Evolutionary conservation across 2,888 invertebrate species (phyloP), one percentile per base, ranked within the genome.

Genomic region (Noctuana brunneofusca): DNA sequence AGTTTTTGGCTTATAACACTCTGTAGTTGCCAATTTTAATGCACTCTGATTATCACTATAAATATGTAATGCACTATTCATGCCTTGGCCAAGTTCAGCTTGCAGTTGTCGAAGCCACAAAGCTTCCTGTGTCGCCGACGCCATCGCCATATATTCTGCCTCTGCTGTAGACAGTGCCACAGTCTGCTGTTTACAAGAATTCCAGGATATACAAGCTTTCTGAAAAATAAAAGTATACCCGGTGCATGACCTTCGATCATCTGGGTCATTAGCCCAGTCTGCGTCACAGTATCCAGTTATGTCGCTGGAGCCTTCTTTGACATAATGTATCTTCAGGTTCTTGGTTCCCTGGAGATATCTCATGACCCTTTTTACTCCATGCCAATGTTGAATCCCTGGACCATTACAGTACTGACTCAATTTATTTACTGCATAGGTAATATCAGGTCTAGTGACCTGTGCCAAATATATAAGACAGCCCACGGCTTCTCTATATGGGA

Each of bases 141-240:
- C 56, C 66, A 71, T 65, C 11, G 71, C 65, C 62, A 57, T 57
- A 14, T 57, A 57, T n/a, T 57, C 57, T 0, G 57, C 57, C 32
- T 66, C 67, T 11, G 66, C 63, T 1, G 69, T 70, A 20, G 74
- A 75, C 1, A 72, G 65, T 1, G 68, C 71, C 2, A 73, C 71
- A 1, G 57, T 57, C 9, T 46, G 32, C 18, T 57, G 57, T 32
- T 35, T 32, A 5, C 48, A 22, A 1, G 73, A 73, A 49, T 57
- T 55, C 74, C 75, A 75, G 2, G 64, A 56, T 24, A 74, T 57
- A 5, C 66, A 62, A 4, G 27, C 73, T 60, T 63, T 64, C 64
- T 74, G 71, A 64, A 69, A 69, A 1, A 72, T 6, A 65, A 73
- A 73, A 22, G 59, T 30, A 18, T 72, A 72, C 4, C 73, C 73